A percentile compares a stretch with the other conserved stretches of the same genome.
phyloP scores from a whole-genome alignment of 2,888 invertebrate species.

The Zelleria hepariella region DNA sequence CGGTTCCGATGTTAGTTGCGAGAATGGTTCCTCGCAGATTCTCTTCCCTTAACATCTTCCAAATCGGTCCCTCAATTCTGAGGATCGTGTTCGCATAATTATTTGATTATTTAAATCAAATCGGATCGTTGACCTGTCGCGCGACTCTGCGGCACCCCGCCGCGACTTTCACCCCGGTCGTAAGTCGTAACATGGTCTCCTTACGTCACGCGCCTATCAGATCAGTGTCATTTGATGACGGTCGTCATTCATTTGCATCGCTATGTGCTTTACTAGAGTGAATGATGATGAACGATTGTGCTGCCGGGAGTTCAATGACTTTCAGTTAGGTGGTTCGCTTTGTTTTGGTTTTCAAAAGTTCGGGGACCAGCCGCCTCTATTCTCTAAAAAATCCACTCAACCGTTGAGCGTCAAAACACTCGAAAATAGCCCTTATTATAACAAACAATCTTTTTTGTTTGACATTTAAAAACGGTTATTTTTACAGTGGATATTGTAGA shows the following conservation, averaged over 20 bases:
- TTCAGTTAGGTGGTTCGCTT: neutral
- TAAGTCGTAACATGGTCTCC: neutral
- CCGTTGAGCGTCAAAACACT: no score
- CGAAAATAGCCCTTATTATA: no score
- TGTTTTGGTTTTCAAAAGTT: neutral
- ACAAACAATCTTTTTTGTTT: no score
- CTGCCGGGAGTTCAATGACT: neutral
- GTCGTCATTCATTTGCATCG: neutral
- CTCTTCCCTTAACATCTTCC: neutral
- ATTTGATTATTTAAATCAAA: neutral
- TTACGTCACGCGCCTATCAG: neutral
- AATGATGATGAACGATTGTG: neutral
- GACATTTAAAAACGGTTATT: no score
- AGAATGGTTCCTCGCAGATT: neutral
- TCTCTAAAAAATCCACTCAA: no score
- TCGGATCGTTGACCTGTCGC: neutral
- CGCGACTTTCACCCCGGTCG: neutral
- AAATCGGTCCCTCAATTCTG: neutral
- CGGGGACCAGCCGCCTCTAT: no score
- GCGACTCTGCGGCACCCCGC: neutral
- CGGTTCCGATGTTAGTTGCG: no score
- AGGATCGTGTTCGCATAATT: neutral
- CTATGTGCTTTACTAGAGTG: neutral
- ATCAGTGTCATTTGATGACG: neutral
- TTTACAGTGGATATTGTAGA: no score